These are phyloP conservation scores for Sternotherus odoratus DNA, from an alignment of 2,797 vertebrate species.

Conservation along the genomic window DNA sequence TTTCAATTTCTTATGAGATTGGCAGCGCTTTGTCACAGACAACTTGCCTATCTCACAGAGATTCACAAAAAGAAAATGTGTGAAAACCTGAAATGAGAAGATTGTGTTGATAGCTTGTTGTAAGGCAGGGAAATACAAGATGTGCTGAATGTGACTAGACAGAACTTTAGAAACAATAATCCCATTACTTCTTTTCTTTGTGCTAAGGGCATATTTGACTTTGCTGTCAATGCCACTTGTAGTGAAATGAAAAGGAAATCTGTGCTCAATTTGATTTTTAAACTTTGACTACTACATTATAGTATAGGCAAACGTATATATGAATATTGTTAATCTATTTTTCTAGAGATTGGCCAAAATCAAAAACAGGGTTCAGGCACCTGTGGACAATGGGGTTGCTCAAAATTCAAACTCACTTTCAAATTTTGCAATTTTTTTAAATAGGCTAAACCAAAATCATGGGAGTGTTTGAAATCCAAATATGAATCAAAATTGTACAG, in stretches of 20 bases:
- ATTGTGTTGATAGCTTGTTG: constrained; percentile 43
- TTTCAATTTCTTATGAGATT: constrained; percentile 30
- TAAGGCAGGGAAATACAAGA: constrained; percentile 52
- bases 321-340: background rate
- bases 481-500: background rate
- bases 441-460: background rate
- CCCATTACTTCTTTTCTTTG: constrained; percentile 20
- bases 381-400: background rate
- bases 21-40: constrained; percentile 54
- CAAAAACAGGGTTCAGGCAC: background rate
- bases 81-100: constrained; percentile 61
- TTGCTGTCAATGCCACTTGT: constrained; percentile 41
- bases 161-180: constrained; percentile 54
- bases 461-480: background rate
- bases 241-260: constrained; percentile 11
- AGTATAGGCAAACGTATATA: background rate
- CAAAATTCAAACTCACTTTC: background rate
- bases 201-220: constrained; percentile 52
- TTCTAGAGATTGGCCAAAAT: background rate
- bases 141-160: constrained; percentile 43
- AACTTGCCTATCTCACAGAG: constrained; percentile 57
- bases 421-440: constrained; percentile 30
- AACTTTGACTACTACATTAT: background rate
- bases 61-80: constrained; percentile 33
- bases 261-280: background rate